Evolutionary conservation across 1,140 invertebrate genomes (phyloP), one percentile per base, ranked within the genome.

Genomic region (Caenorhabditis tropicalis): DNA sequence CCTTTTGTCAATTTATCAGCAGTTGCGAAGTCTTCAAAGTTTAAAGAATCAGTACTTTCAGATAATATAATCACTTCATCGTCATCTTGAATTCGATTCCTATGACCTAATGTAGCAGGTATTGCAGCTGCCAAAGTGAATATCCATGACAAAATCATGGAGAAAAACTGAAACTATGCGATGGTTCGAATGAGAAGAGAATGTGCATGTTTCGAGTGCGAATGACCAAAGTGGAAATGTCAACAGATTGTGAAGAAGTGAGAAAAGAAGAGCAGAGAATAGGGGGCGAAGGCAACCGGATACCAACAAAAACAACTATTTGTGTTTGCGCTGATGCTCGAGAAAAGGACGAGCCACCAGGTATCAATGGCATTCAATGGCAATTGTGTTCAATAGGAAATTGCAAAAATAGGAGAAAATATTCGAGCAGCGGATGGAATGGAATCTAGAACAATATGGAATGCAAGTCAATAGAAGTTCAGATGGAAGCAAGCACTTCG

Each of bases 1-100:
- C 86, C 89, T 82, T 84, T 88, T 24, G 81, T 86, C 16, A 89
- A 58, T 58, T 84, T 86, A 31, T 89, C 88, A 15, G 88, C 89
- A 70, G 85, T 89, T n/a, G 53, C 60, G 60, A 89, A 89, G 60
- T 89, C 89, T 81, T 74, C 36, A n/a, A 74, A 15, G 43, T 43
- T 74, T 21, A 74, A 46, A 5, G 65, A 39, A 24, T 74, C 36
- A 24, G 65, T 74, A 15, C 65, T 74, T 36, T 74, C 65, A 43
- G 65, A 74, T 10, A 70, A 36, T 6, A 74, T 29, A 74, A 74
- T 24, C 36, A 74, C 24, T 10, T 43, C 29, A 46, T 43, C 53
- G 24, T 56, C 65, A 74, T 43, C 65, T 43, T 74, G 65, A 43
- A 43, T 31, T 74, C 65, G 65, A 46, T 74, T 74, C 65, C 65